A percentile compares a stretch with the other conserved stretches of the same genome.
Evolutionary conservation across 2,797 vertebrate species (phyloP).

Genomic region (Chelidonichthys spinosus): DNA sequence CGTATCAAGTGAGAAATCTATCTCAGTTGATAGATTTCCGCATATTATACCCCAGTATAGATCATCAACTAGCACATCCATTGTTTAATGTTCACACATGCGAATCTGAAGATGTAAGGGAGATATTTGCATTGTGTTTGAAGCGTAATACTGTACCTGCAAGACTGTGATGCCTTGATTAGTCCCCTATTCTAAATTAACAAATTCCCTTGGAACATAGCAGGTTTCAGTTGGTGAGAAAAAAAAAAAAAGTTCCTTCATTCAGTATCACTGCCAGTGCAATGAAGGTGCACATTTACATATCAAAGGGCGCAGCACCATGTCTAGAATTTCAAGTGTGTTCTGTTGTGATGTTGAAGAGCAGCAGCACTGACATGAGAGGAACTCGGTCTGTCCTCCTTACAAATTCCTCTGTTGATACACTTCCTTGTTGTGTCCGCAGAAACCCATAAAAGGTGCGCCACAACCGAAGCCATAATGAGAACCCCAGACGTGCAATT

Average conservation of each 20-base stretch:
- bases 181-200: conserved; percentile 66
- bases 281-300: conserved; percentile 87
- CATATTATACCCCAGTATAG: conserved; percentile 20
- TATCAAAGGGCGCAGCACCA: conserved; percentile 83
- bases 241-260: conserved; percentile 71
- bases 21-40: conserved; percentile 33
- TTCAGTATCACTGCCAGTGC: conserved; percentile 80
- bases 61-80: conserved; percentile 10
- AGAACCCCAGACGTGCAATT: conserved; percentile 53
- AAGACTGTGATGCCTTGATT: conserved; percentile 65
- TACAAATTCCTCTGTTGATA: conserved; percentile 67
- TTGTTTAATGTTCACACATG: conserved; percentile 31
- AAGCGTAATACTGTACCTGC: conserved; percentile 48
- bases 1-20: conserved; percentile 30
- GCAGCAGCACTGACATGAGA: conserved; percentile 78
- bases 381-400: conserved; percentile 76
- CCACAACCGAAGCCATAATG: conserved; percentile 46
- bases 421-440: conserved; percentile 71
- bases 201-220: conserved; percentile 69
- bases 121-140: conserved; percentile 20
- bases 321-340: conserved; percentile 84
- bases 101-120: conserved; percentile 26
- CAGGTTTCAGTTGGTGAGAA: conserved; percentile 63
- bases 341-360: conserved; percentile 84
- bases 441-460: conserved; percentile 39